These are phyloP conservation scores for Neuroscelio doddi DNA, from an alignment of 2,888 invertebrate genomes.

Conservation along the genomic window DNA sequence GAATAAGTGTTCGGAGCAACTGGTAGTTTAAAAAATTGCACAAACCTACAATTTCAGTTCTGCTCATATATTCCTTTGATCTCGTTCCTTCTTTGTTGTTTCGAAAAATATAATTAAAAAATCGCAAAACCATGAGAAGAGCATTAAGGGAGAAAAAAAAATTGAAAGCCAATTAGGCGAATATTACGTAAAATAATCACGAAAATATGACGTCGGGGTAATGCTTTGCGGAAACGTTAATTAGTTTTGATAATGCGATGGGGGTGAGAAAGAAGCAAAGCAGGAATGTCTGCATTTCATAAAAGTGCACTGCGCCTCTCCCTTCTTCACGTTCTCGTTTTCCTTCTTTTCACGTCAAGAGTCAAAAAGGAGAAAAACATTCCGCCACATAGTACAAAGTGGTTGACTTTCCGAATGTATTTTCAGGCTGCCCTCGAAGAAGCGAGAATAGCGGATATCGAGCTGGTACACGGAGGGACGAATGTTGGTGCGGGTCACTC, in stretches of 20 bases:
- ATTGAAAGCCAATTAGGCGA: constrained; percentile 23
- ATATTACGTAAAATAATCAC: constrained; percentile 23
- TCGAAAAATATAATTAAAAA: constrained; percentile 36
- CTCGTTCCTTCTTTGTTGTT: constrained; percentile 29
- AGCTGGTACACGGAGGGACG: not conserved
- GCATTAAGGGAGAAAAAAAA: too few relatives aligned
- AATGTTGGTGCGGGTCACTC: constrained; percentile 12
- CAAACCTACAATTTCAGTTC: constrained; percentile 36
- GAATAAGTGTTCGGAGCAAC: too few relatives aligned
- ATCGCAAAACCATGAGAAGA: too few relatives aligned
- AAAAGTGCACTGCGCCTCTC: too few relatives aligned
- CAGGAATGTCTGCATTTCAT: constrained; percentile 4
- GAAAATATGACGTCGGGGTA: not conserved
- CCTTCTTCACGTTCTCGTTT: too few relatives aligned
- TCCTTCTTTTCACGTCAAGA: constrained; percentile 7
- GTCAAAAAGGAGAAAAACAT: too few relatives aligned
- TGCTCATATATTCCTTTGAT: constrained; percentile 34
- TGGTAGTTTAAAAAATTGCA: constrained; percentile 34
- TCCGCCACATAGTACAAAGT: too few relatives aligned
- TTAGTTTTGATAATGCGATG: constrained; percentile 21
- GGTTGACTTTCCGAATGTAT: constrained; percentile 21
- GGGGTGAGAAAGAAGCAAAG: too few relatives aligned
- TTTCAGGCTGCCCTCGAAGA: constrained; percentile 16
- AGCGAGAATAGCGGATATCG: constrained; percentile 19
- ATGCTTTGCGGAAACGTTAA: constrained; percentile 16